Base-by-base conservation (phyloP, 2,797 vertebrate genomes). In the Cottoperca gobio region DNA sequence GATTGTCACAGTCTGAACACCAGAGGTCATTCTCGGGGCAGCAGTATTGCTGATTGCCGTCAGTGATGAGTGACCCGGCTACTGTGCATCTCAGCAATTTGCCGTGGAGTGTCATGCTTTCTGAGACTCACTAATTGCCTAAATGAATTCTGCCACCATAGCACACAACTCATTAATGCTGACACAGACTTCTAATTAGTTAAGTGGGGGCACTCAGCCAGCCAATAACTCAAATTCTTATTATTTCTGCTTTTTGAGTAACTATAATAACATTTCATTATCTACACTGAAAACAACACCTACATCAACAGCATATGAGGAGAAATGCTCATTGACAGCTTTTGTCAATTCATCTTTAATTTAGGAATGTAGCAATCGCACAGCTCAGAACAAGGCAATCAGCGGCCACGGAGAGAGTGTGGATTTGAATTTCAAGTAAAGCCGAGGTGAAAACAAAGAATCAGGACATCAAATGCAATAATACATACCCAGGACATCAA, bases 151-250 rank as follows among this genome's bases (percentile, higher is more conserved):
- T 69, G 64, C 76, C 79, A 67, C 81, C 49, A 82, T 50, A 52
- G 82, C 78, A 81, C 78, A 70, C 84, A 85, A 88, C 82, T 90
- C 86, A 89, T 88, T 88, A 91, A 88, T 85, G 86, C 91, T 78
- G 88, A 89, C 84, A 82, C 78, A 71, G 79, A 54, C 81, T 83
- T 82, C 31, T 92, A 93, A 94, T 93, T 90, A 91, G 86, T 87
- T 86, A 93, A 93, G 88, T 89, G 82, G 81, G 70, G 79, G 75
- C 83, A 87, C 73, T 84, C 73, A 90, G 78, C 78, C 78, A 86
- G 76, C 66, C 81, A 79, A 88, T 86, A 79, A 82, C 73, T 78
- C 75, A 45, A 83, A 90, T 88, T 74, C 74, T 82, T 83, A 86
- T 85, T 85, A 88, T 86, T 83, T 89, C 70, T 73, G 82, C 78